Base-by-base conservation (phyloP, 2,797 vertebrate genomes). In the Cuniculus paca region DNA sequence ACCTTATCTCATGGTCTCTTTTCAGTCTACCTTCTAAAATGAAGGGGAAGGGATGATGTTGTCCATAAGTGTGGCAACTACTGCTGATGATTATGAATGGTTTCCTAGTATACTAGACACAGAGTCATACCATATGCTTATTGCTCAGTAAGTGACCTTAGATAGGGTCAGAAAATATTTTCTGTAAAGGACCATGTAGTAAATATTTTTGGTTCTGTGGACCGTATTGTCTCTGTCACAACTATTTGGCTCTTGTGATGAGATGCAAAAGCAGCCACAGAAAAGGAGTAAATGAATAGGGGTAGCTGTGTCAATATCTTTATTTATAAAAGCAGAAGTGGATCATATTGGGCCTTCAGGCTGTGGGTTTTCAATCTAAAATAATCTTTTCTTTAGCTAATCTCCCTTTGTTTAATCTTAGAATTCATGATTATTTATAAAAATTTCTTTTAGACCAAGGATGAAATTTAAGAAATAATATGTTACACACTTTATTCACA, bases 391-490 rank as follows among this genome's bases (percentile, higher is more conserved):
- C 6, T 70, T 84, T 84, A 79, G 26, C 16, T 48, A 2, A 10
- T 70, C 6, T 77, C 54, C n/a, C 22, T 34, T 56, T 88, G 31
- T 87, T 92, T 79, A 63, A 60, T 56, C 34, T 75, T 93, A 54
- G 26, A 90, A 45, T 45, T 80, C 26, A 68, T 14, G 31, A 58
- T 3, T 83, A 68, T 56, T 63, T 77, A 85, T 34, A 79, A 90
- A 79, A 83, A 74, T 75, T 11, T 1, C 36, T 90, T 92, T 90
- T 58, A 39, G 20, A 74, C 22, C 5, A 80, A 45, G 20, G n/a
- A 31, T 82, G 26, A 79, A 90, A 58, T n/a, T 79, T 60, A 65
- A 91, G 31, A 28, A 79, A 88, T n/a, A 88, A 93, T 92, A 72
- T 45, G 28, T 48, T 85, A 72, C 63, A 22, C 1, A 68, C 10